phyloP scores from a whole-genome alignment of 1,140 invertebrate species.

The Pissodes strobi region DNA sequence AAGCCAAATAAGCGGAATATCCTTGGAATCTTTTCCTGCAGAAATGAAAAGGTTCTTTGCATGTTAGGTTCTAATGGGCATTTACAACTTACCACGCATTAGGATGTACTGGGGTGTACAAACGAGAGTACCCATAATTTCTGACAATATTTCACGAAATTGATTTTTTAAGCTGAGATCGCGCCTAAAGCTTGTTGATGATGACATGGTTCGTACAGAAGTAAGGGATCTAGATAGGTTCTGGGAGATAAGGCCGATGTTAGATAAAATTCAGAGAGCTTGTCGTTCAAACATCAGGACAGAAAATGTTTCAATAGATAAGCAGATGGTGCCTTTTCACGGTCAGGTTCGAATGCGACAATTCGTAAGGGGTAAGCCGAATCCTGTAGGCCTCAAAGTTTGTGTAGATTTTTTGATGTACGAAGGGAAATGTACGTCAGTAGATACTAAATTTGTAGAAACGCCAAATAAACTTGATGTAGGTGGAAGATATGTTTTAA shows the following conservation, averaged over 20 bases:
- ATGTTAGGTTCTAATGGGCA: too few relatives aligned
- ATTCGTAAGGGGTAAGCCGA: background rate
- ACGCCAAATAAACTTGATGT: too few relatives aligned
- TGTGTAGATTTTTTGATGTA: too few relatives aligned
- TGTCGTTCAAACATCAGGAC: background rate
- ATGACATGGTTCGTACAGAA: background rate
- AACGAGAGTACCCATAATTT: background rate
- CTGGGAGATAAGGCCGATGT: slow-evolving; percentile 8
- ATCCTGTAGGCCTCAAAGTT: too few relatives aligned
- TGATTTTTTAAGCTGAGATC: background rate
- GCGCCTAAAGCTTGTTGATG: background rate
- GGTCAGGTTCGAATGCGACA: slow-evolving; percentile 9
- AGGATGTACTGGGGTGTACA: background rate
- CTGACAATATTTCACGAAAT: slow-evolving; percentile 6
- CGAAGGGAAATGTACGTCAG: too few relatives aligned
- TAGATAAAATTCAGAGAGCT: slow-evolving; percentile 8
- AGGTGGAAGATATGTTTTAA: too few relatives aligned
- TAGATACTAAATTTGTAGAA: too few relatives aligned
- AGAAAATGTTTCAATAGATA: slow-evolving; percentile 6
- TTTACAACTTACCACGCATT: slow-evolving; percentile 1
- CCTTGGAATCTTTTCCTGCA: too few relatives aligned
- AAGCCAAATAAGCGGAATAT: too few relatives aligned
- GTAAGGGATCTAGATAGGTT: background rate
- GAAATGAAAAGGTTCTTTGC: too few relatives aligned
- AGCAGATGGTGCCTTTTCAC: slow-evolving; percentile 17